phyloP scores from a whole-genome alignment of 2,797 vertebrate genomes.

The Acanthornis magna region DNA sequence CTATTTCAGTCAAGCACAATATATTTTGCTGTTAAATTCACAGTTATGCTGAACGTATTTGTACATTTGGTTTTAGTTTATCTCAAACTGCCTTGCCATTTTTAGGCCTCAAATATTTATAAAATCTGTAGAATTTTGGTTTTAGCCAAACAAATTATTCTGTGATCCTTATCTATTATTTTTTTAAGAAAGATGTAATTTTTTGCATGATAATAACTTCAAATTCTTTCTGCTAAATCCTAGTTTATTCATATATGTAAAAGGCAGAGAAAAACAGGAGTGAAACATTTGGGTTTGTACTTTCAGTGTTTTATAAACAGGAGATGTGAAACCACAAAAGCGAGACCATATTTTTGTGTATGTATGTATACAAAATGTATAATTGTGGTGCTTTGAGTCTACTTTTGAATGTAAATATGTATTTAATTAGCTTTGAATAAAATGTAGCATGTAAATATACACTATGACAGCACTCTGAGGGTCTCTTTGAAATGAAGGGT shows the following conservation, averaged over 20 bases:
- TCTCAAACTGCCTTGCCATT: constrained; percentile 7
- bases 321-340: neutral
- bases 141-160: neutral
- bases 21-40: constrained; percentile 18
- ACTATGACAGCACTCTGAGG: neutral
- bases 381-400: neutral
- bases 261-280: neutral
- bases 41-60: constrained; percentile 17
- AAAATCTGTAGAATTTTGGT: neutral
- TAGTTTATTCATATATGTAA: neutral
- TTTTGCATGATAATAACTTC: neutral
- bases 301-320: neutral
- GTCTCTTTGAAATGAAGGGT: neutral
- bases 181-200: neutral
- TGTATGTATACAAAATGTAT: neutral
- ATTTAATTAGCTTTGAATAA: neutral
- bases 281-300: neutral
- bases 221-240: neutral
- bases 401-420: neutral
- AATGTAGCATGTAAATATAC: neutral
- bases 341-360: neutral
- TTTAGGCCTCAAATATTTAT: constrained; percentile 42
- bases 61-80: constrained; percentile 59
- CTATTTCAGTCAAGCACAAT: constrained; percentile 21
- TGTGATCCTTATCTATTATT: neutral